Conservation (phyloP, 2,888 invertebrate species). For the Zonitis immaculata region DNA sequence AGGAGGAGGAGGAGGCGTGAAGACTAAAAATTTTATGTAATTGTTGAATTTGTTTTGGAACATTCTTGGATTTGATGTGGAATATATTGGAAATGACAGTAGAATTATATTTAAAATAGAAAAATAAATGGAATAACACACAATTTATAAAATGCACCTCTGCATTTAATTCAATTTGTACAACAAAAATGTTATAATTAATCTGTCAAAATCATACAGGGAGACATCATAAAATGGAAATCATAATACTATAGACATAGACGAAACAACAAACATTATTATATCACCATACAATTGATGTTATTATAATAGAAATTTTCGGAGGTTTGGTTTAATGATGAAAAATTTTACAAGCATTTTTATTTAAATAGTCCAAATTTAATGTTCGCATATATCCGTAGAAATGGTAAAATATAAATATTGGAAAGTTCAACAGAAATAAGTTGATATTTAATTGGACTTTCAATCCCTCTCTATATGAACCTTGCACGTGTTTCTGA, state of each 20-base stretch:
- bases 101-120: neutral
- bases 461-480: neutral
- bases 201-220: constrained; percentile 46
- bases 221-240: constrained; percentile 44
- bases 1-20: neutral
- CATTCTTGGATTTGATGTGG: no score
- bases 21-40: neutral
- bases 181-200: constrained; percentile 43
- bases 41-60: no score
- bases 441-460: constrained; percentile 5
- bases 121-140: constrained; percentile 1
- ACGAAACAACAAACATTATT: constrained; percentile 38
- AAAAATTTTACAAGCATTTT: no score
- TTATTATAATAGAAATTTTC: constrained; percentile 18
- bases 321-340: no score
- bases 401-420: constrained; percentile 1
- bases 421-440: neutral
- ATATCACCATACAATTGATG: constrained; percentile 36
- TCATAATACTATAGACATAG: constrained; percentile 30
- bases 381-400: no score
- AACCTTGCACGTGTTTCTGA: constrained; percentile 8
- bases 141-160: constrained; percentile 13
- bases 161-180: constrained; percentile 17
- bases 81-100: neutral
- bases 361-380: no score